Evolutionary conservation across 2,113 vertebrate genomes (phyloP).

Genomic region (Dromiciops gliroides): DNA sequence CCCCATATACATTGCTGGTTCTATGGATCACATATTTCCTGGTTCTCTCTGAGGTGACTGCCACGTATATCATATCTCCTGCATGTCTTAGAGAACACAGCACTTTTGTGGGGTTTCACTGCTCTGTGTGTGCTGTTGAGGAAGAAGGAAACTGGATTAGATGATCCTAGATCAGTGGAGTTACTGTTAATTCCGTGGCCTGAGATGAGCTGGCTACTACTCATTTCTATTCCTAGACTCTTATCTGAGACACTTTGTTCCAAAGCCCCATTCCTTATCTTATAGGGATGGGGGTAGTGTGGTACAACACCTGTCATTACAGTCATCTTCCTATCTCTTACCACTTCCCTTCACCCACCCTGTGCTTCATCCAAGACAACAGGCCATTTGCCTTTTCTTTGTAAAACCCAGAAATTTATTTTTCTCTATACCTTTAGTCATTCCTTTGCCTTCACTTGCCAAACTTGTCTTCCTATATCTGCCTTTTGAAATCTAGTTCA

Average conservation of each 20-base stretch:
- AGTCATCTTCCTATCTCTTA: neutral
- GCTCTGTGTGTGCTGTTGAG: neutral
- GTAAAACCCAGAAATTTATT: neutral
- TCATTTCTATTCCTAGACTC: neutral
- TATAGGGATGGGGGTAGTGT: no score
- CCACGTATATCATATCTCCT: neutral
- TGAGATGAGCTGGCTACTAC: neutral
- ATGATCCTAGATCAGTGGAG: neutral
- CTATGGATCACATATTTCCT: neutral
- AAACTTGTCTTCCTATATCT: neutral
- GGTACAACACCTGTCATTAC: no score
- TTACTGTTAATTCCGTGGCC: neutral
- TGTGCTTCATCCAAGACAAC: neutral
- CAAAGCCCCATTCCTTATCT: no score
- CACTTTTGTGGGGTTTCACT: neutral
- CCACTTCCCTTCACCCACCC: neutral
- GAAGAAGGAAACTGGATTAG: neutral
- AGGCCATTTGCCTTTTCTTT: neutral
- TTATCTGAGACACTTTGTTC: neutral
- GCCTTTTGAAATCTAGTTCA: neutral
- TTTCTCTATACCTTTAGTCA: neutral
- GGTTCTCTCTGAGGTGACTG: neutral
- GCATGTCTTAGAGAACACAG: neutral
- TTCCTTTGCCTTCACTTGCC: neutral
- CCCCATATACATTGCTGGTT: neutral